Conservation (phyloP, 1,140 invertebrate species). For the Goniozus legneri region DNA sequence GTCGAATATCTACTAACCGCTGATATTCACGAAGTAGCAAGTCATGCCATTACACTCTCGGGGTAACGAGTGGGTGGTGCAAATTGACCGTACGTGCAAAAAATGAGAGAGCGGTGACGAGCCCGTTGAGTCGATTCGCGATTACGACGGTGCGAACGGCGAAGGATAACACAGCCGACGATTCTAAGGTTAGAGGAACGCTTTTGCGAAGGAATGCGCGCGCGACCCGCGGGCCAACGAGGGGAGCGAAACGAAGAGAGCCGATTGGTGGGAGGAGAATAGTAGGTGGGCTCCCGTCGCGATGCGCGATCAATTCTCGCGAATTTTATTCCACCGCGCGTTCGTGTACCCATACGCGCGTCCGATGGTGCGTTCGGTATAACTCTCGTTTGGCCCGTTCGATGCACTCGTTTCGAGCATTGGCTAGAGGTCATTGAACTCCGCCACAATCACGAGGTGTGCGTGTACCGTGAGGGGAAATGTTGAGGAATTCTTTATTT, state of each 20-base stretch:
- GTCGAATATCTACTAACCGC: conserved; percentile 23
- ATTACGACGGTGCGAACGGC: too few species aligned
- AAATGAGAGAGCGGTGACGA: too few species aligned
- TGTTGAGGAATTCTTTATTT: too few species aligned
- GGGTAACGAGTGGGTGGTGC: background rate
- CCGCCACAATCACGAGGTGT: too few species aligned
- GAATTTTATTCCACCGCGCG: conserved; percentile 41
- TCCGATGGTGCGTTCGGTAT: conserved; percentile 27
- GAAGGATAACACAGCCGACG: too few species aligned
- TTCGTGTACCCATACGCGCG: conserved; percentile 4
- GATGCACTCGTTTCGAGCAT: too few species aligned
- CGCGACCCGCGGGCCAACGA: conserved; percentile 19
- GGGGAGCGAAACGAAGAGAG: conserved; percentile 14
- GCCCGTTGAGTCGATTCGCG: too few species aligned
- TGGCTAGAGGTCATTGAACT: too few species aligned
- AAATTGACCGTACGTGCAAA: background rate
- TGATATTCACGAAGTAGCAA: conserved; percentile 39
- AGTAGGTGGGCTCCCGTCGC: too few species aligned
- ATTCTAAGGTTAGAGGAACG: conserved; percentile 28
- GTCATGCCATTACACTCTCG: conserved; percentile 31
- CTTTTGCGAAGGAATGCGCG: conserved; percentile 30
- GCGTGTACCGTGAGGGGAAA: too few species aligned
- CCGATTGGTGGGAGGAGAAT: too few species aligned
- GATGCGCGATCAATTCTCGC: conserved; percentile 36
- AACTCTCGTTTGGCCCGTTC: conserved; percentile 12